phyloP scores from a whole-genome alignment of 2,888 invertebrate genomes.

The Amphipyra berbera region DNA sequence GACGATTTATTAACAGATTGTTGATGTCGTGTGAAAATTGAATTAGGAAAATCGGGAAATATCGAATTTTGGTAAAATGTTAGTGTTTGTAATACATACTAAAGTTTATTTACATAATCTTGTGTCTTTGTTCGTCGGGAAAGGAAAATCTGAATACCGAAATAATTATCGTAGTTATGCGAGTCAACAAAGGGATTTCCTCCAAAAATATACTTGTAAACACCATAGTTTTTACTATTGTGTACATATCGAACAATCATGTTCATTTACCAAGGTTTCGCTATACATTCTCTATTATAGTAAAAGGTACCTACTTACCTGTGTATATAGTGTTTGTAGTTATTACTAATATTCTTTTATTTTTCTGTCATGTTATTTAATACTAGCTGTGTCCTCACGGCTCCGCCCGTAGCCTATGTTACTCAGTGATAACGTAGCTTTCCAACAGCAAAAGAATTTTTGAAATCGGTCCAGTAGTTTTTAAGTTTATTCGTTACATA shows the following conservation, averaged over 20 bases:
- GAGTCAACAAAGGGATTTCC: conserved; percentile 33
- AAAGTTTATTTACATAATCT: no score
- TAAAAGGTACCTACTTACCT: no score
- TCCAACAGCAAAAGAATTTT: no score
- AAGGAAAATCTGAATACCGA: neutral
- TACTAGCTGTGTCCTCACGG: no score
- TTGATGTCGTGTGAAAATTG: conserved; percentile 29
- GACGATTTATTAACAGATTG: conserved; percentile 54
- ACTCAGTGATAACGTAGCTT: no score
- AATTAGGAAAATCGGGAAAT: conserved; percentile 24
- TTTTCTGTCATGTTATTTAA: no score
- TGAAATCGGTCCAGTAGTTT: no score
- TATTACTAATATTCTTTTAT: no score
- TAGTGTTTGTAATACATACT: neutral
- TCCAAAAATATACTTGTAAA: conserved; percentile 6
- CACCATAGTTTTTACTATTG: neutral
- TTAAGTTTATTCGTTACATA: no score
- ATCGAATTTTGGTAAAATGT: neutral
- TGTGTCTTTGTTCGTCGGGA: neutral
- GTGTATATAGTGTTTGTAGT: no score
- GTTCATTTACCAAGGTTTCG: neutral
- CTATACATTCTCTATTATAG: no score
- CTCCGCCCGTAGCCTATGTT: no score
- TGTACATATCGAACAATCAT: neutral
- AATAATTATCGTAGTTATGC: conserved; percentile 19